phyloP scores from a whole-genome alignment of 2,113 vertebrate species.

The Actenoides hombroni region DNA sequence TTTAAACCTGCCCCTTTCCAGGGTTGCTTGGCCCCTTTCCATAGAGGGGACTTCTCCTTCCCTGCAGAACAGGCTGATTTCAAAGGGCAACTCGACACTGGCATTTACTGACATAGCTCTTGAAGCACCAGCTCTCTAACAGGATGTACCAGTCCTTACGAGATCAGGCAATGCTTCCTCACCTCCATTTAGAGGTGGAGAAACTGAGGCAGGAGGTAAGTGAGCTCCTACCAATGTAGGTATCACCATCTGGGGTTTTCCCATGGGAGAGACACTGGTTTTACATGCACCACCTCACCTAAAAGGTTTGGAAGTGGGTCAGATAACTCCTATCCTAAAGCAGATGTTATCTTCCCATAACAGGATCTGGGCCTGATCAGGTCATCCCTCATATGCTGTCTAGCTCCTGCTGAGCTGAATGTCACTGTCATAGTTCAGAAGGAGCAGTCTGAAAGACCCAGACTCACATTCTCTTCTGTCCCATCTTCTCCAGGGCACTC shows the following conservation, averaged over 20 bases:
- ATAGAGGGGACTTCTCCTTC: not conserved
- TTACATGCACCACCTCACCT: not conserved
- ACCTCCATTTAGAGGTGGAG: not conserved
- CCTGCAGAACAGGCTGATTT: not conserved
- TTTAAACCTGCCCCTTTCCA: conserved; percentile 8
- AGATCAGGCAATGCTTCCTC: not conserved
- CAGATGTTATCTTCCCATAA: rapidly evolving
- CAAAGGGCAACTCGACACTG: not conserved
- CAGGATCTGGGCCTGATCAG: not conserved
- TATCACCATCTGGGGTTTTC: not conserved
- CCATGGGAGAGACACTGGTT: not conserved
- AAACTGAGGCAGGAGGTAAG: not conserved
- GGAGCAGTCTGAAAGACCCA: not conserved
- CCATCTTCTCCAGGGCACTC: not conserved
- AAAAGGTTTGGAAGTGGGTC: not conserved
- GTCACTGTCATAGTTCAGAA: not conserved
- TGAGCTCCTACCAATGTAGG: not conserved
- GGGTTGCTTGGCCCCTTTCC: not conserved
- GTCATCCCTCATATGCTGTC: not conserved
- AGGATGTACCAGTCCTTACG: not conserved
- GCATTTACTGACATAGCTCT: not conserved
- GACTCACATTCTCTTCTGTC: not conserved
- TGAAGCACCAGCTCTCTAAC: not conserved
- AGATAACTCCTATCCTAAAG: not conserved
- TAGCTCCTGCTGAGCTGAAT: not conserved